These are phyloP conservation scores for Aurelia coerulea DNA, from an alignment of 30 jellyfish, hydroid and myxozoan species.

Conservation along the genomic window DNA sequence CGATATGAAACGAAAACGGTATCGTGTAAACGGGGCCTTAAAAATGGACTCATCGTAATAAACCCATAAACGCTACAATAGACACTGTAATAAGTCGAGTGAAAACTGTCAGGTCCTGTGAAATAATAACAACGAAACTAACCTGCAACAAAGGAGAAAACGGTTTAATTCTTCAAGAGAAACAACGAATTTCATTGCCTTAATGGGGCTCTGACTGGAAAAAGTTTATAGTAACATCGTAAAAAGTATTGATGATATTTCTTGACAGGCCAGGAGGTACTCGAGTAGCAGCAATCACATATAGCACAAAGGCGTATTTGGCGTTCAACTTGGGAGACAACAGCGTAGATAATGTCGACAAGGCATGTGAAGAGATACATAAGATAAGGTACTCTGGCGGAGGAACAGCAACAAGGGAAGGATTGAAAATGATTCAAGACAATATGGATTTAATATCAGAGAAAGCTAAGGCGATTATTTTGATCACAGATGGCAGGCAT, in stretches of 20 bases:
- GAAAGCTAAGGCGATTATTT: conserved; percentile 30
- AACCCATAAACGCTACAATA: too few species aligned
- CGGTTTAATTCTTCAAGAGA: too few species aligned
- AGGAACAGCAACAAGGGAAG: conserved; percentile 71
- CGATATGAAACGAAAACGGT: too few species aligned
- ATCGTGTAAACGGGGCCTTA: too few species aligned
- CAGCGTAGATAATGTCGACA: conserved; percentile 34
- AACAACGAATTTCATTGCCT: too few species aligned
- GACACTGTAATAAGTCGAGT: too few species aligned
- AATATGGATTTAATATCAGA: conserved; percentile 2
- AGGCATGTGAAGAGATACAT: conserved; percentile 30
- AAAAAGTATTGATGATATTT: background rate
- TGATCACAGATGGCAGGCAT: conserved; percentile 84
- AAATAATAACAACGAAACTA: too few species aligned
- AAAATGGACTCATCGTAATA: too few species aligned
- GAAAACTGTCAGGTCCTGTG: too few species aligned
- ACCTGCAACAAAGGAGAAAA: too few species aligned
- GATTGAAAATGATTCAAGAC: conserved; percentile 17
- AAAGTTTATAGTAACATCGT: too few species aligned
- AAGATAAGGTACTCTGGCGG: conserved; percentile 65
- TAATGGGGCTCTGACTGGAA: too few species aligned
- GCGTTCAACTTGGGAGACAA: conserved; percentile 68
- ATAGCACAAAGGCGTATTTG: conserved; percentile 63
- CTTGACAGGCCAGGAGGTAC: conserved; percentile 23
- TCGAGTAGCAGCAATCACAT: conserved; percentile 78